These are phyloP conservation scores for Ctenomys sociabilis DNA, from an alignment of 2,113 vertebrate species.

Conservation along the genomic window DNA sequence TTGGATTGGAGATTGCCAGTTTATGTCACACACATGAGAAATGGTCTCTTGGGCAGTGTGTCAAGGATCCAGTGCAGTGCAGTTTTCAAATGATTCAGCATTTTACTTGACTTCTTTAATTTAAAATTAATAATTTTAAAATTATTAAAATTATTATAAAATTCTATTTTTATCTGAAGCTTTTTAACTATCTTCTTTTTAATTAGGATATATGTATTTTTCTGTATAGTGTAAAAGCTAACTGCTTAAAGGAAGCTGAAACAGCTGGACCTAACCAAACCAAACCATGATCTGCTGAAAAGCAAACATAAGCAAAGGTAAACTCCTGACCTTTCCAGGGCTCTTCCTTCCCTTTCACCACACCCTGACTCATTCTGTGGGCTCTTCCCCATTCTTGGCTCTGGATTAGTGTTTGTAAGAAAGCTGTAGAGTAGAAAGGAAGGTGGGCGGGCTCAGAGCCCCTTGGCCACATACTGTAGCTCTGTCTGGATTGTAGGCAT, in stretches of 20 bases:
- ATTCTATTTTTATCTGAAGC: constrained; percentile 50
- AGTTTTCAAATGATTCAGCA: constrained; percentile 47
- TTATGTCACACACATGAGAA: not conserved
- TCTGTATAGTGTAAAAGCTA: constrained; percentile 50
- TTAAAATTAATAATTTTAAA: constrained; percentile 78
- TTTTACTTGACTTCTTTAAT: constrained; percentile 73
- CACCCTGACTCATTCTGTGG: not conserved
- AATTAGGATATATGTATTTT: constrained; percentile 25
- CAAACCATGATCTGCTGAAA: constrained; percentile 9
- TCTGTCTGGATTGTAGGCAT: too few species aligned
- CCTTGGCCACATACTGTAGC: too few species aligned
- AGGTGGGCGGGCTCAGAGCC: not conserved
- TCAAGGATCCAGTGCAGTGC: constrained; percentile 48
- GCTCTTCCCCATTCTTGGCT: not conserved
- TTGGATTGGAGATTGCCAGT: not conserved
- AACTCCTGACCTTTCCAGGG: not conserved
- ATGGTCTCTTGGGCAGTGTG: not conserved
- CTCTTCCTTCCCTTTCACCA: not conserved
- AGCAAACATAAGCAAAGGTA: not conserved
- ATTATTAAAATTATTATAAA: constrained; percentile 52
- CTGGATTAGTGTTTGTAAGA: not conserved
- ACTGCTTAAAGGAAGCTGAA: constrained; percentile 57
- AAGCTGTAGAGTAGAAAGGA: not conserved
- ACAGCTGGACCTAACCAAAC: not conserved
- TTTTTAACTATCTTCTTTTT: not conserved